Percentiles rank a stretch among this genome's conserved stretches.
Conservation (phyloP, 2,797 vertebrate species). For the Gallinago solitaria region DNA sequence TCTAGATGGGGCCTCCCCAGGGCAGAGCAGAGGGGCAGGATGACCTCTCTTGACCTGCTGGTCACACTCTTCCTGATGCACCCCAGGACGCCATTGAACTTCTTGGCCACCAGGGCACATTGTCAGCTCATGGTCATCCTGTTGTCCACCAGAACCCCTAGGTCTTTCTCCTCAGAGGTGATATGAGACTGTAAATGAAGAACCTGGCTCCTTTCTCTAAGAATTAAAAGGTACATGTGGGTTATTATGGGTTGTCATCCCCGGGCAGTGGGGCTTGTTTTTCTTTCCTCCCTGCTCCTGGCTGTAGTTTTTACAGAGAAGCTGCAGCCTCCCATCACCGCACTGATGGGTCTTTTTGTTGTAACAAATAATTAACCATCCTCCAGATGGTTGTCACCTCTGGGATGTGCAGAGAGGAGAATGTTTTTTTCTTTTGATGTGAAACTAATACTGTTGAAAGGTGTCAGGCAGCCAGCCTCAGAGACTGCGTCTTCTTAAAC, state of each 20-base stretch:
- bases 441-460: slow-evolving; percentile 54
- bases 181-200: background rate
- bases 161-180: too few relatives aligned
- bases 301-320: slow-evolving; percentile 27
- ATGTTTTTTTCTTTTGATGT: slow-evolving; percentile 54
- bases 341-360: slow-evolving; percentile 53
- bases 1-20: too few relatives aligned
- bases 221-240: background rate
- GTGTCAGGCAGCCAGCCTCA: slow-evolving; percentile 49
- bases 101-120: too few relatives aligned
- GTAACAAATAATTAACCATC: slow-evolving; percentile 72
- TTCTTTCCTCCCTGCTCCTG: background rate
- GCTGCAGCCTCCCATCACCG: slow-evolving; percentile 47
- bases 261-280: background rate
- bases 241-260: background rate
- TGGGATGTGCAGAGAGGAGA: slow-evolving; percentile 36
- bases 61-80: too few relatives aligned
- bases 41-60: too few relatives aligned
- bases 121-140: too few relatives aligned
- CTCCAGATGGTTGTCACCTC: slow-evolving; percentile 59
- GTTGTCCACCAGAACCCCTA: too few relatives aligned
- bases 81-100: too few relatives aligned
- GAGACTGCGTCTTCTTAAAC: slow-evolving; percentile 11
- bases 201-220: background rate
- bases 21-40: too few relatives aligned